Evolutionary conservation across 2,113 vertebrate genomes (phyloP).

Genomic region (Rhipidura dahli): DNA sequence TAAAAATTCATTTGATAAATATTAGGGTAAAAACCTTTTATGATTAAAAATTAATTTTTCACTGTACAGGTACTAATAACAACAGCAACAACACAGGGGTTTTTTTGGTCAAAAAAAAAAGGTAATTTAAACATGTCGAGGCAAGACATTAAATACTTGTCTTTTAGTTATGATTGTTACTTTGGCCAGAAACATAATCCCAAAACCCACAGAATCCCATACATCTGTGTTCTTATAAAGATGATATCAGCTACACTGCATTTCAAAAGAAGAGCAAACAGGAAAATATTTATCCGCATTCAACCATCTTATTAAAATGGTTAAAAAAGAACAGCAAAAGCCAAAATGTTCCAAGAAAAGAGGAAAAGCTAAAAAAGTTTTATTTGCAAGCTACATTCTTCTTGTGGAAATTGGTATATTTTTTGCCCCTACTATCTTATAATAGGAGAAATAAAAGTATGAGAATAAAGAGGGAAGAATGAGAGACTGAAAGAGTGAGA

Average conservation of each 20-base stretch:
- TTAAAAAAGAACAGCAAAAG: background rate
- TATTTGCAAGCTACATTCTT: background rate
- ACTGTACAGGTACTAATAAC: background rate
- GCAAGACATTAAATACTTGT: background rate
- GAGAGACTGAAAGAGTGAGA: background rate
- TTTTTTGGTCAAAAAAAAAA: background rate
- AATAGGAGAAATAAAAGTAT: background rate
- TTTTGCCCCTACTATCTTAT: background rate
- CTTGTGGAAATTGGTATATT: background rate
- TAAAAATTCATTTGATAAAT: background rate
- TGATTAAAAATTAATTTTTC: background rate
- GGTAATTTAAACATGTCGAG: background rate
- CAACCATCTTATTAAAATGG: too few relatives aligned
- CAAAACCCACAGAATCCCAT: background rate
- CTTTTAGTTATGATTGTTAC: background rate
- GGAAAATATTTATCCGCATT: background rate
- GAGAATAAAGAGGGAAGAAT: background rate
- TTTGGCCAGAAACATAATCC: background rate
- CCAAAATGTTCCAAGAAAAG: background rate
- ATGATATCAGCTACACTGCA: background rate
- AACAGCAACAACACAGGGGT: fast-evolving
- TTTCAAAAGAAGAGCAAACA: background rate
- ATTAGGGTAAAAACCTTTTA: background rate
- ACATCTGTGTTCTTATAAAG: background rate
- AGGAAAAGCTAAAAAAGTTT: background rate